Base-by-base conservation (phyloP, 2,113 vertebrate species). In the Casuarius casuarius region DNA sequence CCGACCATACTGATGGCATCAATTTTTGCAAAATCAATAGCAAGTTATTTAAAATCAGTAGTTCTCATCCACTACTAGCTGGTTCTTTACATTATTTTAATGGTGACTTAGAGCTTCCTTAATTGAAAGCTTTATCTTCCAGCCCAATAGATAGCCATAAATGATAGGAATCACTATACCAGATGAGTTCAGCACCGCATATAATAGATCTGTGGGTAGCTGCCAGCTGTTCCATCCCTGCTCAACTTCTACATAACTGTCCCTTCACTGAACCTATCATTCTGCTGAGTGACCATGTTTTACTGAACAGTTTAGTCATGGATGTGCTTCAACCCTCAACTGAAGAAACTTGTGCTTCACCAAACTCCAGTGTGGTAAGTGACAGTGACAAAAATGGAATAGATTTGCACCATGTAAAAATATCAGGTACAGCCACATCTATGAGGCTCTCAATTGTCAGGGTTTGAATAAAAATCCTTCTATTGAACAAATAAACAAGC, bases 21-120 rank as follows among this genome's bases (percentile, higher is more conserved):
- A 84, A 66, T 91, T 89, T 92, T 87, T 95, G 72, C 77, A 91
- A 77, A 96, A 94, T 96, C 96, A 95, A 92, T 90, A 97, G 61
- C 66, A 84, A 91, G 67, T 84, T 88, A 67, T 78, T 96, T 87
- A 68, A 96, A 93, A 91, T 46, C 59, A 73, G 58, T 38, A 89
- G 87, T 44, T 79, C 84, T 87, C 81, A 91, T 87, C 62, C 52
- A 84, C 80, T 66, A 70, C 63, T 17, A 87, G n/a, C 38, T 61
- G 87, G 74, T 71, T 76, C 66, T 92, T 89, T 56, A 93, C 46
- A 49, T 83, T 77, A 75, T 61, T 95, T 92, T 90, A 93, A 87
- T 82, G 33, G 48, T 65, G 73, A 95, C 84, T 93, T 92, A 75
- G 23, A 76, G 35, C 35, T 84, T 89, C 77, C 66, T 89, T 94